Evolutionary conservation across 1,140 invertebrate species (phyloP).

Genomic region (Cecropterus lyciades): DNA sequence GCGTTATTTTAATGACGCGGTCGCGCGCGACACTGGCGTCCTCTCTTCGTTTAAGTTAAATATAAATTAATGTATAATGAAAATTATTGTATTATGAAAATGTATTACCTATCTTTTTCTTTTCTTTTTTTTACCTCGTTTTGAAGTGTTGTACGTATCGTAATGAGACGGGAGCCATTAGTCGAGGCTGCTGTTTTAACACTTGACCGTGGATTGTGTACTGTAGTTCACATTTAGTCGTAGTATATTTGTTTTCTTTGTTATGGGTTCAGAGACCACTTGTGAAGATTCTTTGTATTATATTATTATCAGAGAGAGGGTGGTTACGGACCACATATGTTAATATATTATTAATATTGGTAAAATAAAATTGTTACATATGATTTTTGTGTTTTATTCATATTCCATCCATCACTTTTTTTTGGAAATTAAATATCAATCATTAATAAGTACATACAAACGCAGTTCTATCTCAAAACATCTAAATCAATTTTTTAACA

Average conservation of each 20-base stretch:
- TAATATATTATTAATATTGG: conserved; percentile 84
- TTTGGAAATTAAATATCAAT: too few relatives aligned
- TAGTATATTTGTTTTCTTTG: conserved; percentile 75
- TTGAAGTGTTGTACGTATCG: conserved; percentile 52
- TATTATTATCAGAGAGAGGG: conserved; percentile 78
- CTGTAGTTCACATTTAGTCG: conserved; percentile 54
- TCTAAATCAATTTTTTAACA: too few relatives aligned
- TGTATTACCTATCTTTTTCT: conserved; percentile 62
- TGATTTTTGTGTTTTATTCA: conserved; percentile 58
- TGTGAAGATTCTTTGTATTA: conserved; percentile 81
- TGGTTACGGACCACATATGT: conserved; percentile 80
- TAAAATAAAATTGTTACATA: conserved; percentile 83
- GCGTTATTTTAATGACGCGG: conserved; percentile 8
- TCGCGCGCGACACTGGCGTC: conserved; percentile 43
- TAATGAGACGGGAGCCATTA: conserved; percentile 49
- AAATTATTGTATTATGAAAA: conserved; percentile 70
- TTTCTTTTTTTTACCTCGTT: conserved; percentile 74
- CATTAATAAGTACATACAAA: too few relatives aligned
- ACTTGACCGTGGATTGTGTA: conserved; percentile 49
- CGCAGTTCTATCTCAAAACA: too few relatives aligned
- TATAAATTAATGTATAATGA: conserved; percentile 45
- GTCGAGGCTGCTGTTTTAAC: conserved; percentile 56
- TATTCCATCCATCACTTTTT: too few relatives aligned
- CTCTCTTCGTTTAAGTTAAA: conserved; percentile 57
- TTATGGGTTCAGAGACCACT: conserved; percentile 76